Evolutionary conservation across 2,888 invertebrate genomes (phyloP).

Genomic region (Leptopilina myrica): DNA sequence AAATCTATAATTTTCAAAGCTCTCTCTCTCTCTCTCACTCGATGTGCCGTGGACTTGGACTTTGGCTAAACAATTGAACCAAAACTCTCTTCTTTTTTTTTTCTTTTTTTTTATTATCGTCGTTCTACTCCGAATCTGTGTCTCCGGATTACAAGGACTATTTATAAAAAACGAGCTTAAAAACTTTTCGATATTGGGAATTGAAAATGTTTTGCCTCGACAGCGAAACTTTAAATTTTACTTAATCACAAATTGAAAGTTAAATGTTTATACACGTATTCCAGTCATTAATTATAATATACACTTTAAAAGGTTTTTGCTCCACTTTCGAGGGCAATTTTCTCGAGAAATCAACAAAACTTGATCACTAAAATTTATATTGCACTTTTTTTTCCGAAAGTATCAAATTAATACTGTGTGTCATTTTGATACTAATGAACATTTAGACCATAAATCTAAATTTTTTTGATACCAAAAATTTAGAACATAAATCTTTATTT

Average conservation of each 20-base stretch:
- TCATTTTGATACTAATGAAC: too few relatives aligned
- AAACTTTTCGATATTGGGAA: slow-evolving; percentile 58
- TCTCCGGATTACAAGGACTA: slow-evolving; percentile 13
- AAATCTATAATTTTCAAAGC: slow-evolving; percentile 47
- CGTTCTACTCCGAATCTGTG: slow-evolving; percentile 2
- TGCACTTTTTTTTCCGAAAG: too few relatives aligned
- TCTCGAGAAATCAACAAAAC: not conserved
- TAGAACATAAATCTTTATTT: too few relatives aligned
- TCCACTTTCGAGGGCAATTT: not conserved
- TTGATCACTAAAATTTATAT: too few relatives aligned
- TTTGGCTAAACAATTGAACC: slow-evolving; percentile 46
- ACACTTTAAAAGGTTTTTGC: not conserved
- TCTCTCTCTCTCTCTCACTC: not conserved
- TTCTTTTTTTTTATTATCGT: slow-evolving; percentile 41
- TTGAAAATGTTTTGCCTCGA: slow-evolving; percentile 52
- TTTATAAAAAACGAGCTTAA: slow-evolving; percentile 12
- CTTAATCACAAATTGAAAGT: not conserved
- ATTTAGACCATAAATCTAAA: too few relatives aligned
- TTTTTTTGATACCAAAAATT: too few relatives aligned
- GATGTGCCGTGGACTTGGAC: slow-evolving; percentile 28
- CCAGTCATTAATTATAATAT: slow-evolving; percentile 2
- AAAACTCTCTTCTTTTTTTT: not conserved
- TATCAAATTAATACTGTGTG: too few relatives aligned
- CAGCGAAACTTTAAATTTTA: slow-evolving; percentile 14
- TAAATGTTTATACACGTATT: slow-evolving; percentile 5